These are phyloP conservation scores for Pteronura brasiliensis DNA, from an alignment of 2,113 vertebrate genomes.

Conservation along the genomic window DNA sequence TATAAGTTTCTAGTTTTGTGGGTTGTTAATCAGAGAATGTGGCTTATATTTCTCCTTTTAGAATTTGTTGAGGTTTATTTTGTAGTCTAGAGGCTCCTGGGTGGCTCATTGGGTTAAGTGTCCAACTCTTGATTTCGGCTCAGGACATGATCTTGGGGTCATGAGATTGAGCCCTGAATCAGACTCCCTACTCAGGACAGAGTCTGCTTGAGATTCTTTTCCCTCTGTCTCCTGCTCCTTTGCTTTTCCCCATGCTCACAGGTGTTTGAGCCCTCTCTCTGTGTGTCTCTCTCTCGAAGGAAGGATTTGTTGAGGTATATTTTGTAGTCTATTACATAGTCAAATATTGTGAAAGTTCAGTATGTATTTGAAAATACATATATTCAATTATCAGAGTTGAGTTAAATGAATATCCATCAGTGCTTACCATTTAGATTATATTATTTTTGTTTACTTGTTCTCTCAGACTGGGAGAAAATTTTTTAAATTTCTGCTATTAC, in stretches of 20 bases:
- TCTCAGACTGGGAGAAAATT: neutral
- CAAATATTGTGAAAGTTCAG: neutral
- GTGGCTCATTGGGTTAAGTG: neutral
- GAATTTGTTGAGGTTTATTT: neutral
- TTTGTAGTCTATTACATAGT: neutral
- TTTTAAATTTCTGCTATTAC: neutral
- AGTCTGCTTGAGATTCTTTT: neutral
- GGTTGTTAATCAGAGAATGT: constrained; percentile 3
- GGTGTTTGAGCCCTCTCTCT: neutral
- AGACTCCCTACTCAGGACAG: neutral
- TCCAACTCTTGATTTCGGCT: neutral
- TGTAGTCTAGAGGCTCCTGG: neutral
- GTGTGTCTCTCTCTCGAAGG: neutral
- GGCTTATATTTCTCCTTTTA: constrained; percentile 8
- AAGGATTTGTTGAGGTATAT: neutral
- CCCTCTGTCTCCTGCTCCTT: neutral
- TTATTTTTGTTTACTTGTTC: constrained; percentile 31
- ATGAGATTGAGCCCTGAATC: neutral
- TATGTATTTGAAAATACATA: constrained; percentile 2
- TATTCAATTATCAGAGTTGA: neutral
- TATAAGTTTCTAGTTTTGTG: neutral
- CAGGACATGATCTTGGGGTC: neutral
- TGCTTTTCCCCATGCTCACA: neutral
- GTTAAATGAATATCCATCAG: constrained; percentile 9
- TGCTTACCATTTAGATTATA: constrained; percentile 18